Percentiles rank a stretch among this genome's conserved stretches.
phyloP scores from a whole-genome alignment of 2,888 invertebrate genomes.

The Argyresthia goedartella region DNA sequence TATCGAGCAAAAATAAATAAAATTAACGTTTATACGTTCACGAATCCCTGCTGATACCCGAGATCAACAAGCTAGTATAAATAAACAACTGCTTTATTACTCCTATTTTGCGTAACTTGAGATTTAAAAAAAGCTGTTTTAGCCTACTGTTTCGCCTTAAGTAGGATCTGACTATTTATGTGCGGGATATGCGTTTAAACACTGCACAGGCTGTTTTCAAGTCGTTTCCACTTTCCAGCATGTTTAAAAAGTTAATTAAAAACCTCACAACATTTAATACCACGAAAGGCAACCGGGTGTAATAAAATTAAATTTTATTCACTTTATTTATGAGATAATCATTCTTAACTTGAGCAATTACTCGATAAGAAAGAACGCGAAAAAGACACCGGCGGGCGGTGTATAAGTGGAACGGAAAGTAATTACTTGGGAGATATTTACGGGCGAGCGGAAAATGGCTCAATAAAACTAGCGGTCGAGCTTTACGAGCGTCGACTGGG shows the following conservation, averaged over 20 bases:
- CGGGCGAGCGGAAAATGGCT: conserved; percentile 55
- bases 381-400: conserved; percentile 32
- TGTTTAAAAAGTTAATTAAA: background rate
- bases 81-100: too few species aligned
- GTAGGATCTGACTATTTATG: too few species aligned
- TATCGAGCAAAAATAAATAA: too few species aligned
- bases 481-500: background rate
- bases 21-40: too few species aligned
- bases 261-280: too few species aligned
- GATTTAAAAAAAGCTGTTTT: too few species aligned
- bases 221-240: background rate
- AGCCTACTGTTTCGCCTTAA: too few species aligned
- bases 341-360: conserved; percentile 3
- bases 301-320: background rate
- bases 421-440: conserved; percentile 60
- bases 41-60: too few species aligned
- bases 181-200: too few species aligned
- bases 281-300: background rate
- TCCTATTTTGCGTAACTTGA: too few species aligned
- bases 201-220: background rate
- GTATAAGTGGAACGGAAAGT: conserved; percentile 54
- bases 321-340: conserved; percentile 2
- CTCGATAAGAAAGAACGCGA: conserved; percentile 15
- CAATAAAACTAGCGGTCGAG: conserved; percentile 50
- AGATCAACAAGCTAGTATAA: too few species aligned